Base-by-base conservation (phyloP, 2,797 vertebrate species). In the Dendrocincla fuliginosa region DNA sequence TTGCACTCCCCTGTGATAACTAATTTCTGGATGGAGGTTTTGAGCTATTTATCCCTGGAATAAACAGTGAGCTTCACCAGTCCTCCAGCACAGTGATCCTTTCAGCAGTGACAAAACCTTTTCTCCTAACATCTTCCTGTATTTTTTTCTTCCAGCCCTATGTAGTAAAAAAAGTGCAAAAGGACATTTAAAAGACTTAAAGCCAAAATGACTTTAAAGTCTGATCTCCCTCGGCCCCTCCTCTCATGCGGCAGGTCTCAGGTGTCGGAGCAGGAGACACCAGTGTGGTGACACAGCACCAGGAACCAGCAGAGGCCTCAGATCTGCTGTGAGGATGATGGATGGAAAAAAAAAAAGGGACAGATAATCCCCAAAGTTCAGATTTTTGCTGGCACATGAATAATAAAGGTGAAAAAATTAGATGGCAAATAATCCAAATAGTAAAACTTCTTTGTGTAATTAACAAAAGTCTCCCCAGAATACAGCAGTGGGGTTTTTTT, bases 391-490 rank as follows among this genome's bases (percentile, higher is more conserved):
- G 32, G 50, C 47, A 89, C 86, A 60, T 63, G 30, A 75, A 28
- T 57, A 63, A 79, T 75, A 87, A 60, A 24, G 5, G 35, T 42
- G 49, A 70, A 47, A 39, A 84, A 77, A 81, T 61, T 47, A 81
- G 87, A 37, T 8, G 8, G 39, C 42, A 1, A 87, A 68, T 86
- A 87, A 94, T 75, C 39, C 85, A 89, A 56, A 76, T 13, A 94
- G 73, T 79, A 57, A 16, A 69, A 90, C 60, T 35, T 69, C 57
- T 92, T 90, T 20, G 35, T 37, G 85, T 92, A 96, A 97, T 97
- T 97, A 97, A 93, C 35, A 81, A 5, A 24, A 85, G 85, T 76
- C 89, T 90, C 87, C 74, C 94, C 85, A 93, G 95, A 94, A 95
- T 70, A 81, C 7, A 70, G 73, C 15, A 46, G 67, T 93, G 83